Evolutionary conservation across 2,113 vertebrate species (phyloP).

Genomic region (Pangasianodon hypophthalmus): DNA sequence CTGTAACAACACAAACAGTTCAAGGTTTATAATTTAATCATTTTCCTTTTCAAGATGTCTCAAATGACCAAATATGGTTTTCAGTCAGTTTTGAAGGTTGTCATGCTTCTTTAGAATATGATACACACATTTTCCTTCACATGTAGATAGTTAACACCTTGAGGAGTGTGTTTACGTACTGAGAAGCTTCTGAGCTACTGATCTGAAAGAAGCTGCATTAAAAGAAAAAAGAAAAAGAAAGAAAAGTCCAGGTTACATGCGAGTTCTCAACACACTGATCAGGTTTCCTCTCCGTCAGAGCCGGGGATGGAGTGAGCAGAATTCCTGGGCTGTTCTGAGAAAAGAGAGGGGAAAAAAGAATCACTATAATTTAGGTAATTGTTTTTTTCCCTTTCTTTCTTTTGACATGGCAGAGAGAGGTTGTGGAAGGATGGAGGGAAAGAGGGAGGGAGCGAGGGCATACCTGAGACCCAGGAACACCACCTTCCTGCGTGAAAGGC

Average conservation of each 20-base stretch:
- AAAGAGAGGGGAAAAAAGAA: constrained; percentile 43
- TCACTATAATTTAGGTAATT: constrained; percentile 61
- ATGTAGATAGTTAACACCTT: not conserved
- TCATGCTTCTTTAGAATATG: not conserved
- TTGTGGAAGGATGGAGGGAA: constrained; percentile 13
- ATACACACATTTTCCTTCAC: not conserved
- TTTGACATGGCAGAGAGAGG: constrained; percentile 37
- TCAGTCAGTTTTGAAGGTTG: not conserved
- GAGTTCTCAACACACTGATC: constrained; percentile 47
- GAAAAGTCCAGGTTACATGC: constrained; percentile 37
- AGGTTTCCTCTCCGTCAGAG: constrained; percentile 59
- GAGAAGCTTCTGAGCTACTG: not conserved
- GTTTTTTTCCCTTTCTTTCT: constrained; percentile 30
- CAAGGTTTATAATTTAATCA: not conserved
- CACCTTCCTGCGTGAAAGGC: constrained; percentile 72
- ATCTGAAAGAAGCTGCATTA: not conserved
- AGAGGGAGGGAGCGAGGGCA: constrained; percentile 20
- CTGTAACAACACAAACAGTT: not conserved
- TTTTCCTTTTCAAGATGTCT: not conserved
- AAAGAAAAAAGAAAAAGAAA: not conserved
- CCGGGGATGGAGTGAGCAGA: constrained; percentile 41
- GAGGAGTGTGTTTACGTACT: not conserved
- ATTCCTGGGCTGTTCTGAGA: constrained; percentile 47
- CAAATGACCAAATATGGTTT: not conserved
- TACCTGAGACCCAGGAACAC: constrained; percentile 71